phyloP scores from a whole-genome alignment of 1,140 invertebrate species.

The Philaenus spumarius region DNA sequence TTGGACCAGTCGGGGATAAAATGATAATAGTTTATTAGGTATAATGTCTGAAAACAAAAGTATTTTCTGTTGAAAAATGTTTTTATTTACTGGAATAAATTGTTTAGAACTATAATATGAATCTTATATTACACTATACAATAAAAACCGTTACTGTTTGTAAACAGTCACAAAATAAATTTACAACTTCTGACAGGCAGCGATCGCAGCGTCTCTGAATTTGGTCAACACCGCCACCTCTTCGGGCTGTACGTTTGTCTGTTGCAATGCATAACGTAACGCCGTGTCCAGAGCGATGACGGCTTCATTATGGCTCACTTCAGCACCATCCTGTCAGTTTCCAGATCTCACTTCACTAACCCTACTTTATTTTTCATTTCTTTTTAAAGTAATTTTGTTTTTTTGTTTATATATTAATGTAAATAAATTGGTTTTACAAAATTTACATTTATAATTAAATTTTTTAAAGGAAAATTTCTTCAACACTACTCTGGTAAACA shows the following conservation, averaged over 20 bases:
- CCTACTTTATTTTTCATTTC: too few species aligned
- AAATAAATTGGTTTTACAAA: too few species aligned
- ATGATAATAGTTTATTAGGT: background rate
- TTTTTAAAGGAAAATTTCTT: too few species aligned
- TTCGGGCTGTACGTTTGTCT: background rate
- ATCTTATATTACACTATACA: background rate
- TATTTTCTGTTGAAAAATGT: background rate
- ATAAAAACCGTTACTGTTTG: too few species aligned
- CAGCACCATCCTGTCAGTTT: conserved; percentile 3
- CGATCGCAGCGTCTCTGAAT: background rate
- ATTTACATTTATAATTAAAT: too few species aligned
- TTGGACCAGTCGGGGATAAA: too few species aligned
- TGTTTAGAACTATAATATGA: background rate
- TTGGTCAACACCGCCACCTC: conserved; percentile 1
- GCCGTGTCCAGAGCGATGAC: background rate
- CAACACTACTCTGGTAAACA: too few species aligned
- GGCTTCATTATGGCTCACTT: conserved; percentile 8
- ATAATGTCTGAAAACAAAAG: background rate
- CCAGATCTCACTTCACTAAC: conserved; percentile 1
- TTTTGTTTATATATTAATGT: too few species aligned
- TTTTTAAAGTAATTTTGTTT: too few species aligned
- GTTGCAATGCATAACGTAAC: background rate
- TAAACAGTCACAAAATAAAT: background rate
- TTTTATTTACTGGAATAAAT: background rate
- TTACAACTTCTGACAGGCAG: background rate